These are phyloP conservation scores for Drosophila nasuta DNA, from an alignment of 1,140 invertebrate genomes.

Conservation along the genomic window DNA sequence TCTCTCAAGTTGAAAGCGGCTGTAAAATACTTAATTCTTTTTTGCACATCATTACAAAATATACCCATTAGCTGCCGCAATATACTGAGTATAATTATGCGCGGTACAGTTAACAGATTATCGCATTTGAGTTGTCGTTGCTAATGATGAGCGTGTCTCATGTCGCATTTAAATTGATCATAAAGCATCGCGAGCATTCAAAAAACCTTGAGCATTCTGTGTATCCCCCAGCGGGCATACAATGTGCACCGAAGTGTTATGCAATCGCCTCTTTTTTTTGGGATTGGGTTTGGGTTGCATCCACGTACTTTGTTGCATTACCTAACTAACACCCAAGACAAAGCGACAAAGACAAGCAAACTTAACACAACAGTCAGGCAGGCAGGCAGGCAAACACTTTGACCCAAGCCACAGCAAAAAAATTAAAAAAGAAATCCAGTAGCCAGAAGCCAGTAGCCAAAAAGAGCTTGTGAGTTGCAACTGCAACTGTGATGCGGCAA, in stretches of 20 bases:
- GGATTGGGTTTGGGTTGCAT: slow-evolving; percentile 5
- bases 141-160: slow-evolving; percentile 1
- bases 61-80: too few relatives aligned
- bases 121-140: not conserved
- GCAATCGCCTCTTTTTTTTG: slow-evolving; percentile 9
- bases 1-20: too few relatives aligned
- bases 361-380: slow-evolving; percentile 6
- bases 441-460: slow-evolving; percentile 26
- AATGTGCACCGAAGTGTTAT: slow-evolving; percentile 17
- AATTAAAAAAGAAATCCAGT: too few relatives aligned
- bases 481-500: slow-evolving; percentile 28
- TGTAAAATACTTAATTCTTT: too few relatives aligned
- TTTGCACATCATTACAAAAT: too few relatives aligned
- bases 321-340: slow-evolving; percentile 20
- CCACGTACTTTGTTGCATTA: slow-evolving; percentile 26
- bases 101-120: not conserved
- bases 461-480: slow-evolving; percentile 18
- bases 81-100: too few relatives aligned
- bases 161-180: slow-evolving; percentile 11
- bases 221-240: not conserved
- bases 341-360: slow-evolving; percentile 5
- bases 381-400: slow-evolving; percentile 42
- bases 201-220: slow-evolving; percentile 28
- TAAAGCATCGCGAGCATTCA: not conserved
- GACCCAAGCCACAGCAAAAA: slow-evolving; percentile 31